phyloP scores from a whole-genome alignment of 2,113 vertebrate species.

The Corvus hawaiiensis region DNA sequence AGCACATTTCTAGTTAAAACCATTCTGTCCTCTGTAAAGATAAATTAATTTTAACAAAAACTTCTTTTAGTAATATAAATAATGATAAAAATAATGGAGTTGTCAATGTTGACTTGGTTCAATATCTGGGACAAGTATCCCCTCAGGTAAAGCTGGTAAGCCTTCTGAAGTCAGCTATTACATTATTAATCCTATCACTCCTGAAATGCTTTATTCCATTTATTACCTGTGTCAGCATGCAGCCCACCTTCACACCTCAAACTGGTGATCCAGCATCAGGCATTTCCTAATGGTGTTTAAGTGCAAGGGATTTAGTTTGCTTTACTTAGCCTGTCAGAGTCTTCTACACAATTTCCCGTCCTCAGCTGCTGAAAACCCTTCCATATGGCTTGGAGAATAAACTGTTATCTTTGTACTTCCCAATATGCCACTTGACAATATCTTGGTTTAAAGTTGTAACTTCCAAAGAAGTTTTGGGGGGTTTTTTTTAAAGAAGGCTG shows the following conservation, averaged over 20 bases:
- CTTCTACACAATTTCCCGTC: neutral
- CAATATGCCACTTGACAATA: slow-evolving; percentile 19
- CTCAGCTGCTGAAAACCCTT: slow-evolving; percentile 9
- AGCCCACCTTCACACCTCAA: slow-evolving; percentile 8
- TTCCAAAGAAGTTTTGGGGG: neutral
- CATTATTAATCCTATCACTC: slow-evolving; percentile 41
- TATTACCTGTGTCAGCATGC: slow-evolving; percentile 31
- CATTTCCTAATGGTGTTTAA: slow-evolving; percentile 6
- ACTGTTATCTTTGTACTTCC: slow-evolving; percentile 41
- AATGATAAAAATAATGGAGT: slow-evolving; percentile 32
- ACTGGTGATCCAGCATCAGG: neutral
- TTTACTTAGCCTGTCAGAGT: slow-evolving; percentile 13
- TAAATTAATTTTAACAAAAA: neutral
- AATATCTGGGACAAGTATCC: slow-evolving; percentile 30
- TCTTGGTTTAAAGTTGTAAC: neutral
- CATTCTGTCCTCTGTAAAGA: neutral
- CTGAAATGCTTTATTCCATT: slow-evolving; percentile 31
- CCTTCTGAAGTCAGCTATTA: slow-evolving; percentile 33
- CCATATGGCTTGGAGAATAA: slow-evolving; percentile 49
- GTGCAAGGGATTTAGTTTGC: slow-evolving; percentile 38
- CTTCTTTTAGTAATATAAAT: slow-evolving; percentile 22
- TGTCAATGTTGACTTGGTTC: neutral
- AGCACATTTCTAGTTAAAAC: neutral
- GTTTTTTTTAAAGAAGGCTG: neutral
- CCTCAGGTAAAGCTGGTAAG: slow-evolving; percentile 1